phyloP scores from a whole-genome alignment of 2,797 vertebrate genomes.

The Artibeus jamaicensis region DNA sequence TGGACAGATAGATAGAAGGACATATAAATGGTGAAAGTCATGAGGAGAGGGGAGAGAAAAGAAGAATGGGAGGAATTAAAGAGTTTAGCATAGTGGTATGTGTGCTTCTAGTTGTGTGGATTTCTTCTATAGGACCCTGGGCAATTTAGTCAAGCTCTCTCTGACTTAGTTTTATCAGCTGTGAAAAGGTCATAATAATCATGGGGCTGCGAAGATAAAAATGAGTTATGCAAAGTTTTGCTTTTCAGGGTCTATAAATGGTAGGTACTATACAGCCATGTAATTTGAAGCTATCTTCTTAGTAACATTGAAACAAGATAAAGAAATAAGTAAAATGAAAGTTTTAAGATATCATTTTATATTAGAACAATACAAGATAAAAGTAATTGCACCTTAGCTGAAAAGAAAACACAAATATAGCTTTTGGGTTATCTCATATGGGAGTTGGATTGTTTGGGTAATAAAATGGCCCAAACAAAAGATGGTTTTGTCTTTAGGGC shows the following conservation, averaged over 20 bases:
- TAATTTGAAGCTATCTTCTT: not conserved
- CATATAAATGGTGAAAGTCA: not conserved
- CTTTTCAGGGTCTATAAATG: not conserved
- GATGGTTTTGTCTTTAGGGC: not conserved
- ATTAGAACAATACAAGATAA: not conserved
- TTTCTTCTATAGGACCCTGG: not conserved
- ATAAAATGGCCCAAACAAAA: not conserved
- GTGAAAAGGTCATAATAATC: not conserved
- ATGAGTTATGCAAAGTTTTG: not conserved
- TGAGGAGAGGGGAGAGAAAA: not conserved
- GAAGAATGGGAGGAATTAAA: not conserved
- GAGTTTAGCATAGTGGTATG: not conserved
- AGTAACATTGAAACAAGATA: not conserved
- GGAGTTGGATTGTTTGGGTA: not conserved
- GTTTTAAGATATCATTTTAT: slow-evolving; percentile 17
- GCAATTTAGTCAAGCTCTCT: not conserved
- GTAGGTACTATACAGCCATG: not conserved
- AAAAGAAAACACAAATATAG: not conserved
- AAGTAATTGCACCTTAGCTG: slow-evolving; percentile 34
- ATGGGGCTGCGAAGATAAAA: not conserved
- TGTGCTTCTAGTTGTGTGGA: not conserved
- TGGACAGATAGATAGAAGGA: not conserved
- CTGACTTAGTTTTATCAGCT: not conserved
- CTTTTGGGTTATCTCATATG: not conserved
- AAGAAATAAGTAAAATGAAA: not conserved